phyloP scores from a whole-genome alignment of 2,888 invertebrate genomes.

The Lasioglossum oenotherae region DNA sequence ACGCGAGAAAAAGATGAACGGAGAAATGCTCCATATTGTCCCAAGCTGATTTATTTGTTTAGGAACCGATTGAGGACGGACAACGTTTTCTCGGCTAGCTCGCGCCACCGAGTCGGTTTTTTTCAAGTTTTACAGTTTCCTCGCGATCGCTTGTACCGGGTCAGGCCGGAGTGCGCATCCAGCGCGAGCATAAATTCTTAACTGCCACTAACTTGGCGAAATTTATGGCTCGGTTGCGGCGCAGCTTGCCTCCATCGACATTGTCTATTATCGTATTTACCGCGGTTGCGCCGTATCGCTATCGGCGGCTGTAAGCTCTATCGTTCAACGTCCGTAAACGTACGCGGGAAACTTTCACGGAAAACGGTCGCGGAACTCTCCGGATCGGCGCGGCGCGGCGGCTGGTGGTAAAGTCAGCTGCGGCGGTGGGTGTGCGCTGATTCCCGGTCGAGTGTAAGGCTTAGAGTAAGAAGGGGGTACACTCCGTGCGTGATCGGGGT shows the following conservation, averaged over 20 bases:
- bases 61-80: not conserved
- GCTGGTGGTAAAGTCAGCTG: not conserved
- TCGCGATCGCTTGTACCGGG: not conserved
- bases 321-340: conserved; percentile 42
- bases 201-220: conserved; percentile 57
- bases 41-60: not conserved
- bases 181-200: conserved; percentile 54
- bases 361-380: not conserved
- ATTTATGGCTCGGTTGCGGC: conserved; percentile 49
- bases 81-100: not conserved
- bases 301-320: conserved; percentile 30
- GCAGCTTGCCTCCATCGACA: conserved; percentile 28
- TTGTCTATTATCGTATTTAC: conserved; percentile 65
- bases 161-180: not conserved
- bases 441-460: not conserved
- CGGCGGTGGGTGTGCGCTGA: not conserved
- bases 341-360: conserved; percentile 38
- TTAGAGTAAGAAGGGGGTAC: not conserved
- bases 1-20: not conserved
- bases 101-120: not conserved
- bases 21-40: not conserved
- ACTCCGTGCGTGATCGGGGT: conserved; percentile 11
- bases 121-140: not conserved
- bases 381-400: not conserved
- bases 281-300: conserved; percentile 42